Evolutionary conservation across 2,797 vertebrate species (phyloP).

Genomic region (Falco biarmicus): DNA sequence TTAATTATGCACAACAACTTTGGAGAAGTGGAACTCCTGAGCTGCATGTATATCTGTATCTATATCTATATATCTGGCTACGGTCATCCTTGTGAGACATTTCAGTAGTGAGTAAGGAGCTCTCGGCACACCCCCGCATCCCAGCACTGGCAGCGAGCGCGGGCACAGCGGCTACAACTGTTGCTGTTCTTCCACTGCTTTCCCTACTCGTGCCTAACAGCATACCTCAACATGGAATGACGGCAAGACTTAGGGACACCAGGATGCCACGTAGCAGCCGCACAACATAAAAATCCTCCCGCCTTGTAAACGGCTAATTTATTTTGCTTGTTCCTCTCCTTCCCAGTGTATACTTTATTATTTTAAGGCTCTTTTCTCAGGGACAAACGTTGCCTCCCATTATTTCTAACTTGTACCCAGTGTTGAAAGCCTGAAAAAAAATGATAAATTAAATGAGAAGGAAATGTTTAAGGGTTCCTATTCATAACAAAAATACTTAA

Average conservation of each 20-base stretch:
- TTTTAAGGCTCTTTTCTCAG: constrained; percentile 41
- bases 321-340: background rate
- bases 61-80: background rate
- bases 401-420: background rate
- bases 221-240: background rate
- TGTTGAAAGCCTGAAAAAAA: constrained; percentile 62
- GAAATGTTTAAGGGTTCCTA: constrained; percentile 70
- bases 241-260: background rate
- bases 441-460: constrained; percentile 71
- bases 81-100: background rate
- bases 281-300: background rate
- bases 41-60: background rate
- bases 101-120: background rate
- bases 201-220: background rate
- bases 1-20: background rate
- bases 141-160: fast-evolving
- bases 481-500: constrained; percentile 69
- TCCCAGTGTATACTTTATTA: background rate
- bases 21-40: background rate
- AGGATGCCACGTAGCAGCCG: background rate
- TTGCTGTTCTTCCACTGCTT: background rate
- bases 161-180: fast-evolving
- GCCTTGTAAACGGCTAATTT: background rate
- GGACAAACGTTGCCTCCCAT: constrained; percentile 40
- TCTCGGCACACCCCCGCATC: background rate